Base-by-base conservation (phyloP, 2,888 invertebrate species). In the Amiota mariae region DNA sequence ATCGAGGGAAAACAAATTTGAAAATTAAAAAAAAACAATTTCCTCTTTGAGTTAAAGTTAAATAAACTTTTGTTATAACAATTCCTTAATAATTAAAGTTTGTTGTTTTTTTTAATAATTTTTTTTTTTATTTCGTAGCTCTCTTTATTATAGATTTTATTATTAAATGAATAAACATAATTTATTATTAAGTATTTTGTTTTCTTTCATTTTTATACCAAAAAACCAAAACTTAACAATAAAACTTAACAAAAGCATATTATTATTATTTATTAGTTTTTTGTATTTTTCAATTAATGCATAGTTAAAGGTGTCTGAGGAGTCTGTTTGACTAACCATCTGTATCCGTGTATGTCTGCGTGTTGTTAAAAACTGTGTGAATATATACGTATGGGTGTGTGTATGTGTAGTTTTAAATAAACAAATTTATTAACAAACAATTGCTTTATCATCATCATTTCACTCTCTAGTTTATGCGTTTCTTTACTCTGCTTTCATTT, bases 211-310 rank as follows among this genome's bases (percentile, higher is more conserved):
- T 61, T 51, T n/a, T 51, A 68, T 68, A 24, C 48, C 66, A 48
- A 68, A 68, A 68, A 63, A 68, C 51, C 51, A 51, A 68, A 68
- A 68, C 67, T 68, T 68, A 68, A 68, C 67, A 68, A 54, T 68
- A 68, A 66, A 46, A 13, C 4, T 15, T 66, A 66, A 66, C 66
- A 59, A 59, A 75, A 75, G 63, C 56, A 56, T 56, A 76, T 76
- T 76, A 75, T 76, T 77, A 75, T 77, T 72, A 70, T 73, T 73
- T 76, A 76, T 77, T 77, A 76, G 72, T 76, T 75, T 76, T 76
- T 73, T 66, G 63, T 73, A 1, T 24, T 73, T 71, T 72, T 73
- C 64, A 36, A 67, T 72, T 51, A 24, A 51, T 48, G n/a, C 72
- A 73, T 54, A 15, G 36, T 36, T 36, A 36, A 36, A 36, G 2